Evolutionary conservation across 2,888 invertebrate genomes (phyloP), one percentile per base, ranked within the genome.

Genomic region (Yponomeuta cagnagella): DNA sequence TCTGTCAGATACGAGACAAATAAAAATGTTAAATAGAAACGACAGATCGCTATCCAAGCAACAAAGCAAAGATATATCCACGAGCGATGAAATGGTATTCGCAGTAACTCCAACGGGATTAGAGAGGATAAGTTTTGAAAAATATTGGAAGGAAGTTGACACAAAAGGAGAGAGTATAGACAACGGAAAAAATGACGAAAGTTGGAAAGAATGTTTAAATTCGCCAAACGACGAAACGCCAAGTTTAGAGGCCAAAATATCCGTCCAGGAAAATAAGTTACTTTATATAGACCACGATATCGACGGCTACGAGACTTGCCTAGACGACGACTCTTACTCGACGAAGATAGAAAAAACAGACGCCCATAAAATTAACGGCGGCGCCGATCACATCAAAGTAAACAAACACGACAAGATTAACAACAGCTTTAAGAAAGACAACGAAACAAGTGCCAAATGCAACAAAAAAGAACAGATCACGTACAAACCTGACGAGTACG

Each of bases 261-360:
- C 87, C 80, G 86, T 86, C 80, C 91, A 88, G 76, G 86, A 89
- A 72, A 87, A 83, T 70, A 88, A 82, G 78, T 76, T 93, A 70
- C 77, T 92, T 65, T 93, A 83, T 74, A 93, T 93, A 72, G 93
- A 93, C 79, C 93, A 93, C 74, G 92, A 93, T 76, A 83, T 91
- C 74, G 93, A 93, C 71, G 94, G 93, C 71, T 94, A 94, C 81
- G 94, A 94, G 83, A 94, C 94, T 5, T 94, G 94, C 80, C 82
- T 94, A 72, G 94, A 94, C 74, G 94, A 94, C 72, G 94, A 94
- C 71, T 90, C 93, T 66, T 87, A 92, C 63, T 87, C 83, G 31
- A 76, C 81, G 69, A 88, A 85, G 79, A 84, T 82, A 71, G 77
- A 85, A 77, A 89, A 85, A 82, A 87, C 68, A 37, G 64, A 82